These are phyloP conservation scores for Melipona bicolor DNA, from an alignment of 2,888 invertebrate species.

Conservation along the genomic window DNA sequence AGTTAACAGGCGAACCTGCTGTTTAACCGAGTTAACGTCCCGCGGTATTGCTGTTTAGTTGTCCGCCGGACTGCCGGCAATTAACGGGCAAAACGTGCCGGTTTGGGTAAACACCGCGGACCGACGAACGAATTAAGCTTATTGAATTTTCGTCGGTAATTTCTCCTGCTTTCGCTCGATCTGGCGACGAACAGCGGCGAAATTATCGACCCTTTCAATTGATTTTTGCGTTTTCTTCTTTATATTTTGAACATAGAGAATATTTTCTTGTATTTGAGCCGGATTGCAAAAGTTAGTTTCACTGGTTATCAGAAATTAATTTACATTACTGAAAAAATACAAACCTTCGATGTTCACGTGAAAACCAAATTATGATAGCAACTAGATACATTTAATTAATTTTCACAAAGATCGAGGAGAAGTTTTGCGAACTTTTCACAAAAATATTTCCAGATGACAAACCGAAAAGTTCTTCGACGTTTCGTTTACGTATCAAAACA, in stretches of 20 bases:
- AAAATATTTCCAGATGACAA: neutral
- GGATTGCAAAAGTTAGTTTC: too few relatives aligned
- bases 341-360: too few relatives aligned
- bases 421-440: neutral
- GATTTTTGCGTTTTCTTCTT: too few relatives aligned
- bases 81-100: conserved; percentile 9
- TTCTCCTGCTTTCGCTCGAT: neutral
- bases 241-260: too few relatives aligned
- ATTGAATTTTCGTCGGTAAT: conserved; percentile 1
- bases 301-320: too few relatives aligned
- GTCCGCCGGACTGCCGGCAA: neutral
- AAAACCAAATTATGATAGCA: neutral
- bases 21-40: conserved; percentile 29
- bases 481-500: too few relatives aligned
- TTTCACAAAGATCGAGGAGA: neutral
- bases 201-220: too few relatives aligned
- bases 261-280: too few relatives aligned
- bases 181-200: too few relatives aligned
- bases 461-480: too few relatives aligned
- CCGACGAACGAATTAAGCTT: neutral
- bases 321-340: too few relatives aligned
- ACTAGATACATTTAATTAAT: neutral
- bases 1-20: neutral
- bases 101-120: neutral
- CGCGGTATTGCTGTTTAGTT: conserved; percentile 12